Percentiles rank a stretch among this genome's conserved stretches.
phyloP scores from a whole-genome alignment of 2,797 vertebrate genomes.

The Acanthurus lineatus region DNA sequence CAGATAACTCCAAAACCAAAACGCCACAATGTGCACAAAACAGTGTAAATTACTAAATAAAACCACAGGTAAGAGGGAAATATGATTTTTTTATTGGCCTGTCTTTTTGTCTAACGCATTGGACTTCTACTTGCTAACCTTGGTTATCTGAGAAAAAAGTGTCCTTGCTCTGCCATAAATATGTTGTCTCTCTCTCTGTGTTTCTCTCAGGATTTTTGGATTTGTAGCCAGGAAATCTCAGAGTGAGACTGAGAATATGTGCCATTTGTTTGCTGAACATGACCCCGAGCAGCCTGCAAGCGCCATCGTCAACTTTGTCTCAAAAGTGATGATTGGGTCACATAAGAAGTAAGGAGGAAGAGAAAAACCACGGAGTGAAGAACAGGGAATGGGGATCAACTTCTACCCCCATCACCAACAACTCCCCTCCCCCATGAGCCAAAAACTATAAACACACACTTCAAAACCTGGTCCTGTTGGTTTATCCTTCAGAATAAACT shows the following conservation, averaged over 20 bases:
- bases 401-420: not conserved
- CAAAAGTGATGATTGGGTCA: constrained; percentile 98
- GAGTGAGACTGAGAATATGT: constrained; percentile 93
- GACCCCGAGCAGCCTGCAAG: constrained; percentile 97
- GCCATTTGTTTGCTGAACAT: constrained; percentile 96
- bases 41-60: too few relatives aligned
- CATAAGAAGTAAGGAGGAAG: constrained; percentile 85
- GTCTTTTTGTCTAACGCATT: too few relatives aligned
- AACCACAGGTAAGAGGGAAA: too few relatives aligned
- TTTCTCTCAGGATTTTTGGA: constrained; percentile 90
- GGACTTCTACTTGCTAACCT: too few relatives aligned
- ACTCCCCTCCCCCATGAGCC: not conserved
- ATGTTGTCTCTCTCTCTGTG: not conserved
- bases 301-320: constrained; percentile 98
- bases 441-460: constrained; percentile 23
- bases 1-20: too few relatives aligned
- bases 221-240: constrained; percentile 96
- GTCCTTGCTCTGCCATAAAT: too few relatives aligned
- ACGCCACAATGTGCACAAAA: too few relatives aligned
- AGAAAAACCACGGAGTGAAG: not conserved
- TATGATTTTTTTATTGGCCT: too few relatives aligned
- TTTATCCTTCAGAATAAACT: constrained; percentile 26
- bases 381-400: constrained; percentile 8
- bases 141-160: too few relatives aligned
- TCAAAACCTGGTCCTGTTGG: constrained; percentile 14